Percentiles rank a stretch among this genome's conserved stretches.
These are phyloP conservation scores for Cinara cedri DNA, from an alignment of 2,888 invertebrate species.

Conservation along the genomic window DNA sequence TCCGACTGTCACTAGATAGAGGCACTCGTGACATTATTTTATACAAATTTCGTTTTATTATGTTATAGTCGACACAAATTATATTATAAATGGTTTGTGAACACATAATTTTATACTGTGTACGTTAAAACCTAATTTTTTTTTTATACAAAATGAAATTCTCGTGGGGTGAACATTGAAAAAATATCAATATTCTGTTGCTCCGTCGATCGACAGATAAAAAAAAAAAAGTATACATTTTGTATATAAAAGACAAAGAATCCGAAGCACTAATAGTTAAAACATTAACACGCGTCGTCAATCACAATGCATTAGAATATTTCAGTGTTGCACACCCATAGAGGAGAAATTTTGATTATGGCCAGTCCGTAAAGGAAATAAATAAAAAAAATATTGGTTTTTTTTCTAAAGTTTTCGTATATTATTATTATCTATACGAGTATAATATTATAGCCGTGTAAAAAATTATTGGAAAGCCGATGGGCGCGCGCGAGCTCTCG, in stretches of 20 bases:
- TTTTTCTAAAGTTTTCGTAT: constrained; percentile 8
- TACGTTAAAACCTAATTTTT: no score
- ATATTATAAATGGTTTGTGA: no score
- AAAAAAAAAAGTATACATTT: background rate
- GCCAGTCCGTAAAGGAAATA: background rate
- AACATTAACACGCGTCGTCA: no score
- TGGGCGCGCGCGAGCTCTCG: no score
- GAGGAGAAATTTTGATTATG: constrained; percentile 7
- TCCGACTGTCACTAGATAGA: no score
- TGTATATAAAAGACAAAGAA: no score
- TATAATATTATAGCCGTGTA: constrained; percentile 6
- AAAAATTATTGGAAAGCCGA: constrained; percentile 24
- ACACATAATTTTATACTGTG: no score
- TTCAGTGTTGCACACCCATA: background rate
- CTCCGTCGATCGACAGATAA: background rate
- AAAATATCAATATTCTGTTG: background rate
- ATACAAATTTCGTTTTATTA: no score
- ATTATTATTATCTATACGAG: background rate
- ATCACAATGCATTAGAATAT: no score
- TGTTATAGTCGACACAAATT: no score
- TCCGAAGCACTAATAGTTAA: background rate
- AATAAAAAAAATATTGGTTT: background rate
- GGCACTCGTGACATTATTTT: no score
- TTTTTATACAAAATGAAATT: background rate
- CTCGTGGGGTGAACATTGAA: background rate